These are phyloP conservation scores for Lanistes nyassanus DNA, from an alignment of 1,140 invertebrate species.

Conservation along the genomic window DNA sequence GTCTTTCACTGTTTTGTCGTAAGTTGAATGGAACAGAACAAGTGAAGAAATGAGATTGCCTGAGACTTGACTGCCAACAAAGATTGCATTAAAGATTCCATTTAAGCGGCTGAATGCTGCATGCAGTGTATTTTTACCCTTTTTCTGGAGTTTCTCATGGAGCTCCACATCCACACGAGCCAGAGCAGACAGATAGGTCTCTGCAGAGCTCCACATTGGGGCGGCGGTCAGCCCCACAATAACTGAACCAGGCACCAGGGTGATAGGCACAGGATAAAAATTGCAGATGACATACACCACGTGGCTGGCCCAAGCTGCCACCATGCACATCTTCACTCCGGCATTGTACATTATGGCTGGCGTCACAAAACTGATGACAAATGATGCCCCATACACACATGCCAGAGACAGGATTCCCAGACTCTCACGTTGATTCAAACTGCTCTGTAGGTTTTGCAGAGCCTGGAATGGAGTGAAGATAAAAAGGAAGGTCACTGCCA, in stretches of 20 bases:
- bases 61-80: conserved; percentile 41
- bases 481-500: conserved; percentile 31
- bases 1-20: background rate
- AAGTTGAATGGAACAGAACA: conserved; percentile 34
- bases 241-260: conserved; percentile 43
- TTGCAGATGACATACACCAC: conserved; percentile 65
- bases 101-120: conserved; percentile 43
- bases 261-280: conserved; percentile 42
- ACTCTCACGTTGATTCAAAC: conserved; percentile 44
- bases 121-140: conserved; percentile 22
- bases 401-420: conserved; percentile 41
- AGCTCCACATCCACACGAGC: conserved; percentile 11
- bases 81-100: conserved; percentile 49
- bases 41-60: conserved; percentile 49
- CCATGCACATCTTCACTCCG: conserved; percentile 42
- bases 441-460: conserved; percentile 55
- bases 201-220: conserved; percentile 44
- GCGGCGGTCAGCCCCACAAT: conserved; percentile 36
- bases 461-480: conserved; percentile 48
- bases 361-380: conserved; percentile 44
- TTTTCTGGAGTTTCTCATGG: conserved; percentile 18
- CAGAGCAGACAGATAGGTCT: conserved; percentile 33
- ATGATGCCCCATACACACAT: conserved; percentile 39
- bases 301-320: conserved; percentile 34
- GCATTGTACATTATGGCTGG: conserved; percentile 45